Conservation (phyloP, 1,140 invertebrate species). For the Conopomorpha cramerella region DNA sequence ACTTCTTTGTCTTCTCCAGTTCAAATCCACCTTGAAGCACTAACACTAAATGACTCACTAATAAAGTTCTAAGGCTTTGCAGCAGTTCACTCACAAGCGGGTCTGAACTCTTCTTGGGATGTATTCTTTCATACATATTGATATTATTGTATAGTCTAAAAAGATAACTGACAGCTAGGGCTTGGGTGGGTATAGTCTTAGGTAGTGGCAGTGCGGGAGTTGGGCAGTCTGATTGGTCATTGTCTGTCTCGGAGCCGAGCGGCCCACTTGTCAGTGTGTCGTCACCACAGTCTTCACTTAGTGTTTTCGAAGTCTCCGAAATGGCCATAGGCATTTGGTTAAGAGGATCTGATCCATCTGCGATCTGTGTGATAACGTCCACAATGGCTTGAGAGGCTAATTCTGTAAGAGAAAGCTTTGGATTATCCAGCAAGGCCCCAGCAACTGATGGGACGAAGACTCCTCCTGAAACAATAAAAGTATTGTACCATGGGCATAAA, state of each 20-base stretch:
- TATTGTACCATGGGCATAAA: too few species aligned
- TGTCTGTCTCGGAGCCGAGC: constrained; percentile 23
- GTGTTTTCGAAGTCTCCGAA: constrained; percentile 46
- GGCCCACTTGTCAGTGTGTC: constrained; percentile 31
- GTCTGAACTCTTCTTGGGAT: constrained; percentile 71
- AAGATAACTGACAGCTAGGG: constrained; percentile 62
- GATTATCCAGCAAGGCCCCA: constrained; percentile 51
- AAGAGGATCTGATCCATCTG: constrained; percentile 65
- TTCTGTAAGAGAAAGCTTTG: constrained; percentile 51
- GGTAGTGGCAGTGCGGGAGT: constrained; percentile 33
- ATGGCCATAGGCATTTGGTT: constrained; percentile 59
- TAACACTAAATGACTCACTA: constrained; percentile 49
- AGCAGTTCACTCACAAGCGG: constrained; percentile 56
- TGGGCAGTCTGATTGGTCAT: constrained; percentile 33
- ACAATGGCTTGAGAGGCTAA: constrained; percentile 69
- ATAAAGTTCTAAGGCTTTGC: constrained; percentile 37
- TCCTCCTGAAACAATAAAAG: constrained; percentile 45
- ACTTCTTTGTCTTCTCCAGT: constrained; percentile 36
- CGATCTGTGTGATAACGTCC: constrained; percentile 69
- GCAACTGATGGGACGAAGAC: constrained; percentile 70
- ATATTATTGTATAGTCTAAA: constrained; percentile 72
- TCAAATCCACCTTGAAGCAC: constrained; percentile 38
- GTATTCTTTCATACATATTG: constrained; percentile 69
- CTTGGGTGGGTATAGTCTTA: constrained; percentile 42
- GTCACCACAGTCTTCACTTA: constrained; percentile 37